Percentiles rank a stretch among this genome's conserved stretches.
phyloP scores from a whole-genome alignment of 2,797 vertebrate genomes.

The Enteromius radiatus region DNA sequence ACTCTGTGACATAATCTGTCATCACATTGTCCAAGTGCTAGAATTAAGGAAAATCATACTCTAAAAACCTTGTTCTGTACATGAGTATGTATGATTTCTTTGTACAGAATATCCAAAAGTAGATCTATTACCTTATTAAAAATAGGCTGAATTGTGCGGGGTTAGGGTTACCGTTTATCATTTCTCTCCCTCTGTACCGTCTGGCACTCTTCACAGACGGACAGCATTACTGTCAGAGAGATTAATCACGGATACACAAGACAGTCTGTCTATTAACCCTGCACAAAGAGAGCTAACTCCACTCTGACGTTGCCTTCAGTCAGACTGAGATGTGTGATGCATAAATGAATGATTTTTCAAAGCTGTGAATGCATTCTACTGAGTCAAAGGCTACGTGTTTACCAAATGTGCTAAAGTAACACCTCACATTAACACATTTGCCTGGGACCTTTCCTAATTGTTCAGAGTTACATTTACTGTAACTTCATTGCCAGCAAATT shows the following conservation, averaged over 20 bases:
- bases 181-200: slow-evolving; percentile 37
- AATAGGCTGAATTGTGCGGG: slow-evolving; percentile 19
- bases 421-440: slow-evolving; percentile 14
- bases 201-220: slow-evolving; percentile 48
- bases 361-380: slow-evolving; percentile 9
- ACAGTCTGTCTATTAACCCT: slow-evolving; percentile 47
- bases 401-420: slow-evolving; percentile 11
- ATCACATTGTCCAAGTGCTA: not conserved
- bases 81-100: not conserved
- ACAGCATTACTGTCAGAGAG: slow-evolving; percentile 49
- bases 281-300: slow-evolving; percentile 4
- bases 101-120: slow-evolving; percentile 9
- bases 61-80: not conserved
- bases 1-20: not conserved
- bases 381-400: slow-evolving; percentile 30
- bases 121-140: slow-evolving; percentile 30
- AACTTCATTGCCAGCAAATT: not conserved
- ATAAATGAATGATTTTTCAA: slow-evolving; percentile 38
- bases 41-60: not conserved
- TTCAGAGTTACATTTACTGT: not conserved
- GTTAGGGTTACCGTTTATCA: slow-evolving; percentile 48
- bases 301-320: slow-evolving; percentile 39
- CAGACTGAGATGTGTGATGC: slow-evolving; percentile 17
- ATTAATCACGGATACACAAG: slow-evolving; percentile 50
- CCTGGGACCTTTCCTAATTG: not conserved